Conservation (phyloP, 1,140 invertebrate species). For the Stratiolaelaps scimitus region DNA sequence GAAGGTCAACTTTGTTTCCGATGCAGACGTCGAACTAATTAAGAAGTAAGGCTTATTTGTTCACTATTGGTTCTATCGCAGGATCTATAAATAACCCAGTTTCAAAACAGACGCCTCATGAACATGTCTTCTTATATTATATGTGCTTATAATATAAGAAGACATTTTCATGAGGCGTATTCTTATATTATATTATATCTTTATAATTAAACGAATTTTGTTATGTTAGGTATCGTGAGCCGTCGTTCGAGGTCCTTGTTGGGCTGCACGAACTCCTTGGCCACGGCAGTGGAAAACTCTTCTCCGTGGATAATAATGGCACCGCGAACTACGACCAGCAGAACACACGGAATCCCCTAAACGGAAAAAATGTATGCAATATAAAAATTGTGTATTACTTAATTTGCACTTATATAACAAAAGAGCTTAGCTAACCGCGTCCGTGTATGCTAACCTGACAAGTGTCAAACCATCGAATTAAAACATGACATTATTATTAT, state of each 20-base stretch:
- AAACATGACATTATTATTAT: too few relatives aligned
- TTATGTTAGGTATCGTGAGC: conserved; percentile 47
- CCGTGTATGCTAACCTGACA: conserved; percentile 30
- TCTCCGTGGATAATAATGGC: conserved; percentile 59
- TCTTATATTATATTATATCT: too few relatives aligned
- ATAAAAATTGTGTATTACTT: too few relatives aligned
- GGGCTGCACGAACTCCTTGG: conserved; percentile 85
- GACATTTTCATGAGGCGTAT: too few relatives aligned
- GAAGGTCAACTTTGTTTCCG: conserved; percentile 61
- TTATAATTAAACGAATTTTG: too few relatives aligned
- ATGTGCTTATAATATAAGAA: too few relatives aligned
- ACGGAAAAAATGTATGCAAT: conserved; percentile 44
- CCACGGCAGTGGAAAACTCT: conserved; percentile 86
- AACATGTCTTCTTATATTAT: too few relatives aligned
- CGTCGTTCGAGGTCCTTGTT: conserved; percentile 70
- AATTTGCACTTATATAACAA: too few relatives aligned
- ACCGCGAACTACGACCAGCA: conserved; percentile 64
- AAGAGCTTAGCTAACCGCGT: neutral
- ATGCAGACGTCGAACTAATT: conserved; percentile 48
- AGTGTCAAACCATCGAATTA: too few relatives aligned
- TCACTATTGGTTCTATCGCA: too few relatives aligned
- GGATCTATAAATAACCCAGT: too few relatives aligned
- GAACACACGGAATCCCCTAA: conserved; percentile 62
- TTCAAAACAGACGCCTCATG: too few relatives aligned
- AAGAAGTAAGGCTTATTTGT: neutral